Base-by-base conservation (phyloP, 2,888 invertebrate genomes). In the Beris morrisii region DNA sequence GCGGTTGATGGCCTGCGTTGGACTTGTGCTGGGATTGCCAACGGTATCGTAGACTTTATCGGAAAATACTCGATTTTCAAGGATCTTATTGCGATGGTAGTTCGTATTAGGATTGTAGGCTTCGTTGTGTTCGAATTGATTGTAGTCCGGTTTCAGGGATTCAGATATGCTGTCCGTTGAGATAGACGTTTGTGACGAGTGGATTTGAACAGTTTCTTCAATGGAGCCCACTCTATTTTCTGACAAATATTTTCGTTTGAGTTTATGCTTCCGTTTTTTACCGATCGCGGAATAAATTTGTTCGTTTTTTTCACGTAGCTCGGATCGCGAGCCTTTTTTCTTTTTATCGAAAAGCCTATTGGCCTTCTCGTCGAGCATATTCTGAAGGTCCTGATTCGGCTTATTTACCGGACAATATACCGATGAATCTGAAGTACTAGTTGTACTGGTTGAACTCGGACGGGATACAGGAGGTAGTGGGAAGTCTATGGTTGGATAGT, bases 381-480 rank as follows among this genome's bases (percentile, higher is more conserved):
- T 74, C 69, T 80, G 79, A 7, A 79, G 76, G 72, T 79, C 79
- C 9, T 77, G 72, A 22, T 73, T 72, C 5, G 80, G 78, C 3
- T 77, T 76, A 71, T 80, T 78, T 6, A 81, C 77, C 5, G 80
- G 80, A 59, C 79, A 78, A 64, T 81, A 81, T 1, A 81, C 76
- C 1, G 81, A 81, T 1, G 81, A 81, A 67, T 81, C 81, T 1
- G 81, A 81, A 3, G 81, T 81, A 53, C 79, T 79, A 44, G 77
- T 78, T 0, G 77, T 75, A 5, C 78, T 78, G 0, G 78, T 76
- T 0, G 79, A 79, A 31, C 74, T 75, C 4, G 75, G 74, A 22
- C 77, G 74, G 0, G 74, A 73, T 5, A 70, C 71, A 0, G 72
- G 69, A 12, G 73, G 74, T 7, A 71, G 70, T 4, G 69, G 71